Conservation (phyloP, 2,797 vertebrate species). For the Threskiornis aethiopicus region DNA sequence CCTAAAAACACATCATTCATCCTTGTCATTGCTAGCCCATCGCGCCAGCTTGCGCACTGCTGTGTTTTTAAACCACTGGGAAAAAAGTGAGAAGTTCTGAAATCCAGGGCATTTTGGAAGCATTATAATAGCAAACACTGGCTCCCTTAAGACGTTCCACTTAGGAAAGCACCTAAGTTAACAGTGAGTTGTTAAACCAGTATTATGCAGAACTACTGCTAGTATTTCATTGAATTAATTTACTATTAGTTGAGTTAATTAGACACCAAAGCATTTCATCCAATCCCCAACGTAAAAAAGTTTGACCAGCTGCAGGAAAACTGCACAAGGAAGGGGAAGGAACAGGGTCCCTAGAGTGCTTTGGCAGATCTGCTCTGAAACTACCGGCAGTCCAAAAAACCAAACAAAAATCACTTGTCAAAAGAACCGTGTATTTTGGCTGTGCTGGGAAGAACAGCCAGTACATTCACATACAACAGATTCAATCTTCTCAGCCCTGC, state of each 20-base stretch:
- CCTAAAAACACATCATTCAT: not conserved
- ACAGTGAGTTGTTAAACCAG: not conserved
- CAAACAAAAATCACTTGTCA: not conserved
- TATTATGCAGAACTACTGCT: not conserved
- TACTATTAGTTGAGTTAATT: slow-evolving; percentile 6
- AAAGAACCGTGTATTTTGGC: not conserved
- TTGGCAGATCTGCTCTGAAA: not conserved
- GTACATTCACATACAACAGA: not conserved
- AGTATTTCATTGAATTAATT: slow-evolving; percentile 8
- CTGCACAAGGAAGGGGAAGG: not conserved
- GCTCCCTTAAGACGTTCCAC: not conserved
- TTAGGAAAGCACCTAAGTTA: not conserved
- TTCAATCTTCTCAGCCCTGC: not conserved
- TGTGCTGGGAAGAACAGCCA: not conserved
- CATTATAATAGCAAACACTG: not conserved
- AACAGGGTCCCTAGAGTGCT: not conserved
- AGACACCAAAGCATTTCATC: not conserved
- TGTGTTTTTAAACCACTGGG: not conserved
- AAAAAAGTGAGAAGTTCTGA: not conserved
- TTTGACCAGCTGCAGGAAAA: not conserved
- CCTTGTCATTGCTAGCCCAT: not conserved
- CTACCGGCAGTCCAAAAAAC: not conserved
- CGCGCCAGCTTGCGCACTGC: accelerated
- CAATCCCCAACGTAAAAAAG: not conserved
- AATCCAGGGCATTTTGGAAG: not conserved